Percentiles rank a stretch among this genome's conserved stretches.
These are phyloP conservation scores for Gymnothorax javanicus DNA, from an alignment of 2,797 vertebrate species.

Conservation along the genomic window DNA sequence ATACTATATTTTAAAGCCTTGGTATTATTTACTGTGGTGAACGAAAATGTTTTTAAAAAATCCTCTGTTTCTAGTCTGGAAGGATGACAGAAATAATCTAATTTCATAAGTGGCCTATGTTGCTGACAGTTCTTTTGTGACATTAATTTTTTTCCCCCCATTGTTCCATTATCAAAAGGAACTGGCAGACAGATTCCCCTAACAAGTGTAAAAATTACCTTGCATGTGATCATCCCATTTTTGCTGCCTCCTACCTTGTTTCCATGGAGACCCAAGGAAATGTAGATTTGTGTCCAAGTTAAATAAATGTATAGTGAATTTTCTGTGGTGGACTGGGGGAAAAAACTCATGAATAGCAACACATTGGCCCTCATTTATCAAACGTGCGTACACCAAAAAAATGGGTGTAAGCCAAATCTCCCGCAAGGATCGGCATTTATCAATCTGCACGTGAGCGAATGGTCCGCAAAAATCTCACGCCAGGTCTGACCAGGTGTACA, in stretches of 20 bases:
- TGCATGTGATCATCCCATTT: slow-evolving; percentile 26
- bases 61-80: neutral
- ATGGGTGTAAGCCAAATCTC: too few relatives aligned
- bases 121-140: too few relatives aligned
- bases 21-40: neutral
- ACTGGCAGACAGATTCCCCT: slow-evolving; percentile 3
- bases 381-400: too few relatives aligned
- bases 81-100: neutral
- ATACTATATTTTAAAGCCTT: neutral
- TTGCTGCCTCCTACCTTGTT: slow-evolving; percentile 30
- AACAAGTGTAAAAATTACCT: slow-evolving; percentile 17
- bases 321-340: neutral
- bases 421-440: too few relatives aligned
- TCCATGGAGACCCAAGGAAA: slow-evolving; percentile 38
- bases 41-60: neutral
- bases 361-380: too few relatives aligned
- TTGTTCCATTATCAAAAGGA: neutral
- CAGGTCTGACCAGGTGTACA: too few relatives aligned
- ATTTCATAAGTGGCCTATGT: neutral
- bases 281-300: slow-evolving; percentile 32
- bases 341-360: neutral
- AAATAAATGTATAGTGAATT: slow-evolving; percentile 34
- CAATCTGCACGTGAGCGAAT: too few relatives aligned
- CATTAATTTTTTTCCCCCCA: neutral
- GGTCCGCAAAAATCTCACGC: too few relatives aligned